Conservation (phyloP, 37 sponge, comb jelly and placozoan species). For the Spongilla lacustris region DNA sequence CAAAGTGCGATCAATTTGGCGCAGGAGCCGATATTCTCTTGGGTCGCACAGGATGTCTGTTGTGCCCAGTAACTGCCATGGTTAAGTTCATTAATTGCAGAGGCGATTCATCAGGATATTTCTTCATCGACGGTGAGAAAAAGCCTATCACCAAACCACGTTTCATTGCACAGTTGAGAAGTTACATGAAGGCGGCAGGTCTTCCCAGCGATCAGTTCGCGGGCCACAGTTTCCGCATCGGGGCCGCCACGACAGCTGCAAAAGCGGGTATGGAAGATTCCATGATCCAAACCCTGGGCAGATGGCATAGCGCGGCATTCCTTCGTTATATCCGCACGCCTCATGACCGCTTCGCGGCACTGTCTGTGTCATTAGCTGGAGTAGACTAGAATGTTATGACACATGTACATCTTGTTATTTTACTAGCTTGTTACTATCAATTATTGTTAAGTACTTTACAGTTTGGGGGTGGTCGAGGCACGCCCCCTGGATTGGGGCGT, state of each 20-base stretch:
- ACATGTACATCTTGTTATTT: too few relatives aligned
- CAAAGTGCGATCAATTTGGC: constrained; percentile 18
- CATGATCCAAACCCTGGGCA: constrained; percentile 11
- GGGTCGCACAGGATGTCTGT: background rate
- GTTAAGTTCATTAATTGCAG: background rate
- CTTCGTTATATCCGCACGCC: constrained; percentile 10
- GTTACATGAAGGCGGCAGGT: background rate
- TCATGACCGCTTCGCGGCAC: too few relatives aligned
- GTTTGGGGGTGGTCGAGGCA: too few relatives aligned
- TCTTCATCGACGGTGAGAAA: background rate
- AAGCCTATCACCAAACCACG: constrained; percentile 7
- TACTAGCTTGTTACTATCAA: too few relatives aligned
- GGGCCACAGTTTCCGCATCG: constrained; percentile 16
- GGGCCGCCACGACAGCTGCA: constrained; percentile 23
- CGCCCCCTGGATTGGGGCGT: too few relatives aligned
- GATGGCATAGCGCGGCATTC: constrained; percentile 9
- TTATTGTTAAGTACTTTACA: too few relatives aligned
- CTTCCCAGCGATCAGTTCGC: constrained; percentile 7
- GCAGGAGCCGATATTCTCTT: background rate
- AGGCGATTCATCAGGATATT: background rate
- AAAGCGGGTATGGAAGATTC: constrained; percentile 1
- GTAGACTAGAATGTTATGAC: too few relatives aligned
- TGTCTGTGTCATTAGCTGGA: too few relatives aligned
- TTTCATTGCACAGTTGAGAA: background rate
- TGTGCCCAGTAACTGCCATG: constrained; percentile 3